Evolutionary conservation across 1,140 invertebrate species (phyloP), one percentile per base, ranked within the genome.

Genomic region (Chlorops oryzae): DNA sequence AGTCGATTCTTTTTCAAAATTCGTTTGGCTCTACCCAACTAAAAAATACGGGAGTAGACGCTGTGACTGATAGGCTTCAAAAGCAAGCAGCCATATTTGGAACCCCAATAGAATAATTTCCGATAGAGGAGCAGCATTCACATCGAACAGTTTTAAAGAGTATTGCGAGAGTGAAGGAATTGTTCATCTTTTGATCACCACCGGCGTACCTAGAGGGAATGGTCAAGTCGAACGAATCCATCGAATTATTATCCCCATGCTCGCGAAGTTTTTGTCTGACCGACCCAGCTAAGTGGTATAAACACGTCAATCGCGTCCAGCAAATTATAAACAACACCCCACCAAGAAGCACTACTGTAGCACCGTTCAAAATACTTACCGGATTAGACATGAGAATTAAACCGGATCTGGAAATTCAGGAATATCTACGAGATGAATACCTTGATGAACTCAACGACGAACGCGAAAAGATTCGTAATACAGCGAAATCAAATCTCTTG

Each of bases 1-100:
- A n/a, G n/a, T n/a, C n/a, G n/a, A n/a, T n/a, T n/a, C n/a, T n/a
- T n/a, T n/a, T n/a, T n/a, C n/a, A n/a, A n/a, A n/a, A n/a, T n/a
- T n/a, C n/a, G n/a, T n/a, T n/a, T n/a, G n/a, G n/a, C n/a, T n/a
- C n/a, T n/a, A n/a, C n/a, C n/a, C n/a, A n/a, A n/a, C n/a, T n/a
- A n/a, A n/a, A n/a, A n/a, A n/a, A n/a, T n/a, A n/a, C n/a, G n/a
- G 45, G 45, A 13, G 32, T 32, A 12, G 47, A 39, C 17, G 38
- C 35, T 40, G 47, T 49, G 3, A 21, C 41, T 18, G 35, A 39
- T 41, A 9, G 22, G 12, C 25, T 49, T 13, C 20, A 23, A 32
- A 49, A 49, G 21, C 47, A 49, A 39, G 13, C 35, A 72, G 50
- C 62, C 40, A 2, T 74, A 71, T 62, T 60, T 50, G 56, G 41